Evolutionary conservation across 2,888 invertebrate genomes (phyloP).

Genomic region (Caenorhabditis parvicauda): DNA sequence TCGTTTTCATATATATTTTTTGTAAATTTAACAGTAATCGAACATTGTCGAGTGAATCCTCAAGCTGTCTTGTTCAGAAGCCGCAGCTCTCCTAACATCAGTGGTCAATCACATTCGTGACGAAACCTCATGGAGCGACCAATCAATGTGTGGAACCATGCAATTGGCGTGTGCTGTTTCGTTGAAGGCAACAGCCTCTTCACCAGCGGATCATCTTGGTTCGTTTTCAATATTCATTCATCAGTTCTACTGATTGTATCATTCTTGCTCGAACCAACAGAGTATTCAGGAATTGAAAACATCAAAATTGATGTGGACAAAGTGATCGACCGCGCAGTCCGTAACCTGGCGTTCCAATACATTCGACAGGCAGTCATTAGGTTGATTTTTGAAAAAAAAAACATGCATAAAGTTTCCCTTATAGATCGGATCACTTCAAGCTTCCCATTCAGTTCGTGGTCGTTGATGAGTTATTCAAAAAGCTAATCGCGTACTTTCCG

Average conservation of each 20-base stretch:
- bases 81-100: slow-evolving; percentile 16
- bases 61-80: slow-evolving; percentile 1
- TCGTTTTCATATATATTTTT: too few relatives aligned
- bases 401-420: not conserved
- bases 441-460: slow-evolving; percentile 21
- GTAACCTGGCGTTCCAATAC: slow-evolving; percentile 35
- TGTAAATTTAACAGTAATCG: too few relatives aligned
- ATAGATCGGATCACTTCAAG: slow-evolving; percentile 23
- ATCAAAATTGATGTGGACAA: slow-evolving; percentile 37
- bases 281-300: slow-evolving; percentile 29
- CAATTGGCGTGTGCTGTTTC: slow-evolving; percentile 34
- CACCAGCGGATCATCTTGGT: slow-evolving; percentile 34
- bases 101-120: slow-evolving; percentile 34
- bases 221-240: not conserved
- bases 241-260: not conserved
- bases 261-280: too few relatives aligned
- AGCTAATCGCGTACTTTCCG: slow-evolving; percentile 28
- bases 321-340: slow-evolving; percentile 32
- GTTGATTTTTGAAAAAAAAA: not conserved
- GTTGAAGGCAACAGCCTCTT: slow-evolving; percentile 24
- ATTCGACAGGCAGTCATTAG: slow-evolving; percentile 26
- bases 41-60: not conserved
- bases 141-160: slow-evolving; percentile 36
- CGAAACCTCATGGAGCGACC: slow-evolving; percentile 35
- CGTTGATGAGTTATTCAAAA: slow-evolving; percentile 32